phyloP scores from a whole-genome alignment of 1,140 invertebrate genomes.

The Penaeus indicus region DNA sequence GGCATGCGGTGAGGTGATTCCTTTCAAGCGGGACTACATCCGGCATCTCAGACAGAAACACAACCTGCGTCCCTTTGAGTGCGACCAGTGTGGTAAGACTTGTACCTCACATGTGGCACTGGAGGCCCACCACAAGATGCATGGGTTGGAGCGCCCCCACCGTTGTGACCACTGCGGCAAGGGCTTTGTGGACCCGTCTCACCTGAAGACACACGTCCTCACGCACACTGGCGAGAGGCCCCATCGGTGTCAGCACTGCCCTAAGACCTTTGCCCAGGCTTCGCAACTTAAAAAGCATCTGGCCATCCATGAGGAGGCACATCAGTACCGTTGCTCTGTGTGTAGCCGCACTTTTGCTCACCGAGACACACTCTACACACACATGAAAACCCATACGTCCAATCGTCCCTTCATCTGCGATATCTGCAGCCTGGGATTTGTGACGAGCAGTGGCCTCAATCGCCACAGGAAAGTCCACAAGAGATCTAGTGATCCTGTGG shows the following conservation, averaged over 20 bases:
- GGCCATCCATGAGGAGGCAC: conserved; percentile 94
- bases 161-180: conserved; percentile 63
- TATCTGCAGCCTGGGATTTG: conserved; percentile 68
- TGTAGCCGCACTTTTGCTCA: conserved; percentile 74
- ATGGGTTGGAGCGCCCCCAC: conserved; percentile 55
- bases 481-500: conserved; percentile 40
- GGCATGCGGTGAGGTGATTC: conserved; percentile 63
- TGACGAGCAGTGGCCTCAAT: conserved; percentile 64
- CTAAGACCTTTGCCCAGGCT: conserved; percentile 53
- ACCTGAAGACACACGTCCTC: conserved; percentile 55
- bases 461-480: conserved; percentile 66
- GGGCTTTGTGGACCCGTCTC: conserved; percentile 50
- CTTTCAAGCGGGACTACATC: conserved; percentile 64
- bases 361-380: conserved; percentile 68
- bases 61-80: conserved; percentile 74
- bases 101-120: conserved; percentile 80
- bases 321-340: conserved; percentile 96
- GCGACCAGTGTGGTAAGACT: conserved; percentile 76
- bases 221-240: conserved; percentile 58
- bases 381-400: conserved; percentile 71
- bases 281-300: conserved; percentile 64
- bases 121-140: conserved; percentile 74
- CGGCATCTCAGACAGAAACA: conserved; percentile 61
- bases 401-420: conserved; percentile 71
- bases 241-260: conserved; percentile 59